Evolutionary conservation across 2,888 invertebrate genomes (phyloP), one percentile per base, ranked within the genome.

Genomic region (Acrobasis suavella): DNA sequence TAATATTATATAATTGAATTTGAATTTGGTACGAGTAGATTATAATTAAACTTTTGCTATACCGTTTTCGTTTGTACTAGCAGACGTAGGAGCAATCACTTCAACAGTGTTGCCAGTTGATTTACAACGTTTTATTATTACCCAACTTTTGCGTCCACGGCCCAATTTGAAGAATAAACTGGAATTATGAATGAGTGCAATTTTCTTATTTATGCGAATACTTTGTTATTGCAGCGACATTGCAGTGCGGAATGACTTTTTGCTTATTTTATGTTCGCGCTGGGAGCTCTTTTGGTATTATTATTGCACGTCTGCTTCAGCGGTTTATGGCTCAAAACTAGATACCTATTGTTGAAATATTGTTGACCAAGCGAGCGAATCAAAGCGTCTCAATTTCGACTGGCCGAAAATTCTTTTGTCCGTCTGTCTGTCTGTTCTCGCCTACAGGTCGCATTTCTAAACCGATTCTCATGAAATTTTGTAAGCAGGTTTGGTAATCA

Each of bases 101-200:
- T 56, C 22, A 17, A 56, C 42, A 56, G 46, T 56, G 56, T 56
- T 42, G 56, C 56, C 42, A 59, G 15, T 37, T 50, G 79, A 83
- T 83, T 84, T 82, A 82, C 75, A 22, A 14, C 60, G 76, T 68
- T 65, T 70, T 82, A 80, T 81, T 84, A 83, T 83, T 83, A 72
- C 76, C 68, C 69, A 83, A 84, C 77, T 84, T 83, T 56, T 61
- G 49, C 65, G 38, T 15, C 16, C 58, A 42, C 62, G 50, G 49
- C 65, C 63, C 65, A 69, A 73, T 69, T 73, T 69, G 62, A 68
- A 63, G 73, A 65, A 72, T 72, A 70, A 79, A 73, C 73, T 71
- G 72, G 77, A 76, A 78, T 76, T 75, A 74, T 77, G 72, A 69
- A 71, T 70, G 74, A 71, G 72, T 77, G 72, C 73, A 71, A 75